Evolutionary conservation across 2,888 invertebrate species (phyloP).

Genomic region (Chrysomela aeneicollis): DNA sequence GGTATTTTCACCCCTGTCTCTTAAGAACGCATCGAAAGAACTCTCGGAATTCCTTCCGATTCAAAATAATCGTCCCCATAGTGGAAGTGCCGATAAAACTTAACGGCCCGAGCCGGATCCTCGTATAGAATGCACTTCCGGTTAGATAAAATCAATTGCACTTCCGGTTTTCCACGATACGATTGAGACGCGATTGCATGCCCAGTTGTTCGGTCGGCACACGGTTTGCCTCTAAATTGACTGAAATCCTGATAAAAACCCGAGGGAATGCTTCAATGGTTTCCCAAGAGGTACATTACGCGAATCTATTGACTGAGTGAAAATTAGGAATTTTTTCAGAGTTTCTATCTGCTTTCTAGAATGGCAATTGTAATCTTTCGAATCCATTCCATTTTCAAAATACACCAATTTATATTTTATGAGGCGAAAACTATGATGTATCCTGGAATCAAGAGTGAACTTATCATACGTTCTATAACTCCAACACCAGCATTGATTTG

Average conservation of each 20-base stretch:
- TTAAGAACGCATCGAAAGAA: background rate
- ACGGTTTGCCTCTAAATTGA: slow-evolving; percentile 20
- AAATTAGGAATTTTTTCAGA: too few species aligned
- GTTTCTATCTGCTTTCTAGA: too few species aligned
- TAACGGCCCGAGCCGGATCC: background rate
- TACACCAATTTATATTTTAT: too few species aligned
- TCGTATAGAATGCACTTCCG: slow-evolving; percentile 49
- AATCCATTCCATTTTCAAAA: too few species aligned
- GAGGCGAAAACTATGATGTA: too few species aligned
- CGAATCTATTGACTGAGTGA: background rate
- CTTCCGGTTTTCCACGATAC: slow-evolving; percentile 41
- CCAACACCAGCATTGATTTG: too few species aligned
- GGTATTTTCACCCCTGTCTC: too few species aligned
- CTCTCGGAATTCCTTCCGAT: background rate
- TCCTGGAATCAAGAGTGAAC: too few species aligned
- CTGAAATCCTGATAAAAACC: slow-evolving; percentile 16
- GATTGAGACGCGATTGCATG: slow-evolving; percentile 16
- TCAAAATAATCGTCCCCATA: background rate
- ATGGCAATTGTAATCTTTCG: too few species aligned
- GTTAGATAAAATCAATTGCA: slow-evolving; percentile 52
- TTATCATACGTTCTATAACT: too few species aligned
- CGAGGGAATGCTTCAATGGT: background rate
- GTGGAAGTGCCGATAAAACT: background rate
- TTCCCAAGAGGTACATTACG: background rate
- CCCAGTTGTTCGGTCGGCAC: background rate